Base-by-base conservation (phyloP, 2,888 invertebrate genomes). In the Caenorhabditis plicata region DNA sequence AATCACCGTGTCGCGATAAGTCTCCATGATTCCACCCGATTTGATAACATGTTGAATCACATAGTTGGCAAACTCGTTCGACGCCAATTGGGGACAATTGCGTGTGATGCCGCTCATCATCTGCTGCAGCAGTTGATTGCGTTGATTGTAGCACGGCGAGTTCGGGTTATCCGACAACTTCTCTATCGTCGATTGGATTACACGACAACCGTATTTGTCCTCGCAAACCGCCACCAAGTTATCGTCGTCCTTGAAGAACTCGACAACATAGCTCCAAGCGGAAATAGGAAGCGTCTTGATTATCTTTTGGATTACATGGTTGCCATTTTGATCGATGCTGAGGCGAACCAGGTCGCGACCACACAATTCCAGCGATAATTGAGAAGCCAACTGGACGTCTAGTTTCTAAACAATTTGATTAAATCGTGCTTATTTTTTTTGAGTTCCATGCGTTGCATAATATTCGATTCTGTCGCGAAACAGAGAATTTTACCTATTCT, bases 11-110 rank as follows among this genome's bases (percentile, higher is more conserved):
- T 65, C 58, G 3, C 70, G 53, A 32, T 74, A 70, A 40, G 50
- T 43, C 20, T 46, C 61, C 51, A 74, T 56, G 9, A 53, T 27
- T 26, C 55, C 53, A 5, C 47, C 39, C 1, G 64, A 52, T 40
- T 54, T 57, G 47, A 76, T 58, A 17, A 74, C 49, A 58, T 65
- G 61, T 38, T 76, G 76, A 3, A 76, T 62, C 15, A 76, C 65
- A 47, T 75, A 75, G 54, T 75, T 75, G 49, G 74, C 74, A 44
- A 62, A 75, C 47, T 75, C 70, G 44, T 76, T 64, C 8, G 55
- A 62, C 9, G 66, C 52, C 7, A 70, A 56, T 11, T 57, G 53
- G 40, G 33, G 57, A 36, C 65, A 68, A 33, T 65, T 56, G 31
- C 48, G 42, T 20, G 47, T 45, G 3, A 68, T 46, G 2, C 32